Evolutionary conservation across 2,113 vertebrate species (phyloP), one percentile per base, ranked within the genome.

Genomic region (Pluvialis apricaria): DNA sequence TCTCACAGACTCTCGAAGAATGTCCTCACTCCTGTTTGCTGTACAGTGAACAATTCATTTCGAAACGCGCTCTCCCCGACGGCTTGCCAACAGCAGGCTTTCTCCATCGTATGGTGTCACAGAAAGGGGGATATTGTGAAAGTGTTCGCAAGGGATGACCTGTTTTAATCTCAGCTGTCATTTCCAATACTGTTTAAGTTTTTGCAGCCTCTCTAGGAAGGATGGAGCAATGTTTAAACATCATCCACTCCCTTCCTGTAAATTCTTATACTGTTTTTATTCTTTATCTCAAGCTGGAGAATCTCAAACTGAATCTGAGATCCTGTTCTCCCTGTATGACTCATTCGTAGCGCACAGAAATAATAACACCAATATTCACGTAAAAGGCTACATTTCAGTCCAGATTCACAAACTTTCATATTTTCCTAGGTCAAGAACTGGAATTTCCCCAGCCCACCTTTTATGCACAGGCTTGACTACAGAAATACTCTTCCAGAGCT

Each of bases 211-310:
- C 92, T 86, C 87, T 90, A 90, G 95, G 89, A 98, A 92, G 83
- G 86, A 96, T 84, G 96, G 90, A 79, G 91, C 83, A 97, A 97
- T 79, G 44, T 54, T 95, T 66, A 70, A 78, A 97, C 54, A 88
- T 52, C 14, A 49, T 19, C 89, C 73, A 15, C 62, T 83, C 91
- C 75, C 79, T 95, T 96, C 91, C 94, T 91, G 71, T 62, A 60
- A 89, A 80, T 82, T 38, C 79, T 32, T 73, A 14, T 0, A 0
- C 11, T 84, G 36, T 17, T 89, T 62, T 52, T 40, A 36, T 51
- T 84, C 84, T 66, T 91, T 76, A 79, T 76, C 89, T 78, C 61
- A 42, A 52, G 65, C 77, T 94, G 77, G 69, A 71, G 81, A 68
- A 96, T 89, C 83, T 91, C 94, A 92, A 80, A 55, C 36, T 9